These are phyloP conservation scores for Lipophrys pholis DNA, from an alignment of 2,113 vertebrate genomes.

Conservation along the genomic window DNA sequence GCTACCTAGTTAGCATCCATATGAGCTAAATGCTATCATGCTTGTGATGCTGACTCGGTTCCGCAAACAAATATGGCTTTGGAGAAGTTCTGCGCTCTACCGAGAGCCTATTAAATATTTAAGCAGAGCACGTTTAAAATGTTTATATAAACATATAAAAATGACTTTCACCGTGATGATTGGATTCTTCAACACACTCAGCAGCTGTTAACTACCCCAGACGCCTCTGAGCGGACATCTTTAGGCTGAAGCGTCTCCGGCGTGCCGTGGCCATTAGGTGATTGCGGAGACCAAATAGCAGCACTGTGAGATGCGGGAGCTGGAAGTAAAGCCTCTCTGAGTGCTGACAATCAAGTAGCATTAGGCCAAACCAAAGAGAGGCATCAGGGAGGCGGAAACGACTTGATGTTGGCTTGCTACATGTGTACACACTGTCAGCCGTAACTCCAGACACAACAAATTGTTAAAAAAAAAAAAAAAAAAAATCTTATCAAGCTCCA, in stretches of 20 bases:
- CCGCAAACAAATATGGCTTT: too few species aligned
- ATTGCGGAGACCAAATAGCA: slow-evolving; percentile 72
- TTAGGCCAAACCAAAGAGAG: slow-evolving; percentile 66
- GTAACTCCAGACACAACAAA: slow-evolving; percentile 75
- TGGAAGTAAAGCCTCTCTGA: slow-evolving; percentile 64
- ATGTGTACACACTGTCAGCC: slow-evolving; percentile 75
- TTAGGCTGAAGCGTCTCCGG: slow-evolving; percentile 65
- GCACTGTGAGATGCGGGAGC: slow-evolving; percentile 52
- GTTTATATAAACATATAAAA: too few species aligned
- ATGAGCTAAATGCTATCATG: too few species aligned
- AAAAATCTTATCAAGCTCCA: slow-evolving; percentile 77
- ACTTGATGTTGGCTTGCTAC: slow-evolving; percentile 58
- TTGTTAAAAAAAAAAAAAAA: slow-evolving; percentile 77
- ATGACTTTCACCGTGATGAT: background rate
- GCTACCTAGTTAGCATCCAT: too few species aligned
- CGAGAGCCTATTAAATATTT: too few species aligned
- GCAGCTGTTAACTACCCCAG: slow-evolving; percentile 17
- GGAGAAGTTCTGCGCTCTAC: too few species aligned
- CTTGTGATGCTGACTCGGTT: too few species aligned
- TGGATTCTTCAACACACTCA: slow-evolving; percentile 23
- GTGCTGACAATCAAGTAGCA: slow-evolving; percentile 73
- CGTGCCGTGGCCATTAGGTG: slow-evolving; percentile 76
- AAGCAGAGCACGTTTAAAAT: too few species aligned
- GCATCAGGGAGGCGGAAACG: slow-evolving; percentile 63
- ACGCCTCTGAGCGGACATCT: slow-evolving; percentile 56